Conservation (phyloP, 1,140 invertebrate genomes). For the Trichomalopsis sarcophagae region DNA sequence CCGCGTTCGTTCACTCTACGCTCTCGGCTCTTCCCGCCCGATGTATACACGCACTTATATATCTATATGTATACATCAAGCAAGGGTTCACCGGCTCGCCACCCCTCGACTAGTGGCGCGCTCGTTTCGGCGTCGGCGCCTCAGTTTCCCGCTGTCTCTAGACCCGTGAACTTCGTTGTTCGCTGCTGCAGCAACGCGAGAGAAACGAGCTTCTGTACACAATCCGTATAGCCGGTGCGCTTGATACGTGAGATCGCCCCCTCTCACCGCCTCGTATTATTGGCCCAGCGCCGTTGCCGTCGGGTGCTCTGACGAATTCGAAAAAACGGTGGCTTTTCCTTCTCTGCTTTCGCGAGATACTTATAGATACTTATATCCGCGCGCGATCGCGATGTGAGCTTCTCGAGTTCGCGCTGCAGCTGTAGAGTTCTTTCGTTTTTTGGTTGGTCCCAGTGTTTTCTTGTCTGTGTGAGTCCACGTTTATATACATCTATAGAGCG, state of each 20-base stretch:
- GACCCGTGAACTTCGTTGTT: background rate
- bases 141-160: slow-evolving; percentile 37
- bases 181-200: background rate
- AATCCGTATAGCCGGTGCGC: background rate
- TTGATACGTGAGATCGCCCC: slow-evolving; percentile 15
- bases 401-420: background rate
- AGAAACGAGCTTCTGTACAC: background rate
- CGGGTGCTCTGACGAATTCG: background rate
- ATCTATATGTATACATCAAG: background rate
- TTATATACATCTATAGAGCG: background rate
- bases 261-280: background rate
- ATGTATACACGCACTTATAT: slow-evolving; percentile 18
- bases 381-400: background rate
- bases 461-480: background rate
- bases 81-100: background rate
- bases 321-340: too few relatives aligned
- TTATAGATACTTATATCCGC: too few relatives aligned
- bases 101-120: slow-evolving; percentile 1
- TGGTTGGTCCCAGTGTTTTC: background rate
- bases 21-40: background rate
- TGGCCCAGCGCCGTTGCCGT: slow-evolving; percentile 15
- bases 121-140: background rate
- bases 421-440: background rate
- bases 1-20: background rate
- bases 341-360: too few relatives aligned